Base-by-base conservation (phyloP, 2,113 vertebrate genomes). In the Nibea coibor region DNA sequence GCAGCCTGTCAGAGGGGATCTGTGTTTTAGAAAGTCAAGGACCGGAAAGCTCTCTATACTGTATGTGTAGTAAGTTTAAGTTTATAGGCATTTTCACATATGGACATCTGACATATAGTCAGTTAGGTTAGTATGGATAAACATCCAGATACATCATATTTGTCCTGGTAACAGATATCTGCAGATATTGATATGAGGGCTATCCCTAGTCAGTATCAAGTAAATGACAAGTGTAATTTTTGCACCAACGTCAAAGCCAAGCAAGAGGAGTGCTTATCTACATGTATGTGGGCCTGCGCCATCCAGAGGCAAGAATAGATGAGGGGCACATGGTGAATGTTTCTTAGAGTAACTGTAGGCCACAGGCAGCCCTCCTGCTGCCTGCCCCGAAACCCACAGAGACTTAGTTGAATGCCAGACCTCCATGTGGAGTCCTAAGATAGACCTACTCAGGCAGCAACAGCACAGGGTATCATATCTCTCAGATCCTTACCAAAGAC, bases 381-480 rank as follows among this genome's bases (percentile, higher is more conserved):
- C 82, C 78, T 81, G 72, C 88, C 89, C 86, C 80, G 75, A 91
- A 90, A 93, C 91, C 93, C 89, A 75, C 79, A 73, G 93, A 90
- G 93, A 94, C 87, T 90, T 85, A 87, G 86, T 83, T 84, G 93
- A 91, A 94, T 94, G 92, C 91, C 93, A 94, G 91, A 93, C 90
- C 91, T 92, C 93, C 93, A 92, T 93, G 93, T 93, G 91, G 90
- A 89, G 93, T 93, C 93, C 92, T 92, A 94, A 94, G 93, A 94
- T 94, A 94, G 93, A 93, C 89, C 81, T 84, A 80, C 89, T 88
- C 88, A 89, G 93, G 91, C 93, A 93, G 93, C 92, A 93, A 92
- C 92, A 93, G 90, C 87, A 85, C 74, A 78, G 79, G 80, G 80
- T 93, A 94, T 93, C 91, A 88, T 92, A 94, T 93, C 93, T 93